Evolutionary conservation across 2,888 invertebrate genomes (phyloP), one percentile per base, ranked within the genome.

Genomic region (Drosophila mimica): DNA sequence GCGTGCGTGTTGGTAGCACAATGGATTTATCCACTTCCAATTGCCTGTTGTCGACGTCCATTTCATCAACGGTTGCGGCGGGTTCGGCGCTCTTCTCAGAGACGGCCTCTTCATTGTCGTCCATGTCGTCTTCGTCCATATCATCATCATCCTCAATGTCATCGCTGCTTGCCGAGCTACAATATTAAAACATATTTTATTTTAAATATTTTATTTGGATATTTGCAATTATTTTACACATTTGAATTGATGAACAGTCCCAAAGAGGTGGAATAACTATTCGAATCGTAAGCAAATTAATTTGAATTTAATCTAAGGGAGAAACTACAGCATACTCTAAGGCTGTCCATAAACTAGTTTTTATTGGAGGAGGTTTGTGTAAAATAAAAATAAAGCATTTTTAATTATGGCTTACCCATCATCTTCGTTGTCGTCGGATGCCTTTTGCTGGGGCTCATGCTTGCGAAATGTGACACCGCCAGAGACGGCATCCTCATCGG

Each of bases 1-100:
- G 96, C 20, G 95, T 96, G 85, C 97, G 95, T 54, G 96, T 95
- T 25, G 97, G 97, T 74, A 97, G 93, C 38, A 97, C 95, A 94
- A 97, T 97, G 92, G 91, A 90, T 38, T 91, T 92, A 59, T 92
- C 92, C 64, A 91, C 82, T 51, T 90, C 83, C 68, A 92, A 81
- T 69, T 89, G 90, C 25, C 83, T 82, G 5, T 81, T 79, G 4
- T 87, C 85, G 13, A 74, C 57, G 1, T 82, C 79, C 46, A 62
- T 72, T 7, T 75, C 74, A 7, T 81, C 78, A 28, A 56, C 30
- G 59, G 58, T 64, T n/a, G 33, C 64, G 0, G 67, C 60, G 0
- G 73, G 48, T 20, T 85, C 86, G 4, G 57, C 62, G n/a, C 73
- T 78, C 60, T 85, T 77, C 9, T 87, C 89, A 9, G 76, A 64